Evolutionary conservation across 2,113 vertebrate species (phyloP).

Genomic region (Cynopterus brachyotis): DNA sequence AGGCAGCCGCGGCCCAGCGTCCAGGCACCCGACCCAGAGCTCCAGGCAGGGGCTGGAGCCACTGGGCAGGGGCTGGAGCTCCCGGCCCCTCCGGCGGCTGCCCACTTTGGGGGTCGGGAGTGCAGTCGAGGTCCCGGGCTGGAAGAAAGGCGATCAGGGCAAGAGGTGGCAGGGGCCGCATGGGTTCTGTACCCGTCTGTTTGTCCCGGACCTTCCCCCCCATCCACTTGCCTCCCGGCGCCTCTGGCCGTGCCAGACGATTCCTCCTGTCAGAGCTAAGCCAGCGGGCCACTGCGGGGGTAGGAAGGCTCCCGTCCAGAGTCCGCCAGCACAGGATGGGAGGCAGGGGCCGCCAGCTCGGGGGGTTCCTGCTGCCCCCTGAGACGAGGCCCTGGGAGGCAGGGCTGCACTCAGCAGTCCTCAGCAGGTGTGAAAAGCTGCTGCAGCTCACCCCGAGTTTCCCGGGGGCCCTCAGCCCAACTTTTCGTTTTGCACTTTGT

Average conservation of each 20-base stretch:
- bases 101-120: background rate
- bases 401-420: background rate
- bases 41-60: background rate
- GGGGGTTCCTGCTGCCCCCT: background rate
- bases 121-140: accelerated
- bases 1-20: background rate
- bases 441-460: background rate
- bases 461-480: background rate
- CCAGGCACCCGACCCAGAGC: background rate
- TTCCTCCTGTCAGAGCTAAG: background rate
- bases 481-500: conserved; percentile 51
- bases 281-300: background rate
- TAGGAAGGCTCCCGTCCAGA: background rate
- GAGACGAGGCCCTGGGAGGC: background rate
- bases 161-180: background rate
- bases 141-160: background rate
- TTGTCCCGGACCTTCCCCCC: background rate
- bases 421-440: background rate
- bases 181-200: conserved; percentile 28
- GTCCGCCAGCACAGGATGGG: background rate
- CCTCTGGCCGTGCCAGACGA: background rate
- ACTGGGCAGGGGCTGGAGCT: background rate
- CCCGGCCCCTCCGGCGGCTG: background rate
- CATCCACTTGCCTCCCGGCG: background rate
- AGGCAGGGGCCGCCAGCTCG: background rate